These are phyloP conservation scores for Apotomis betuletana DNA, from an alignment of 2,888 invertebrate species.

Conservation along the genomic window DNA sequence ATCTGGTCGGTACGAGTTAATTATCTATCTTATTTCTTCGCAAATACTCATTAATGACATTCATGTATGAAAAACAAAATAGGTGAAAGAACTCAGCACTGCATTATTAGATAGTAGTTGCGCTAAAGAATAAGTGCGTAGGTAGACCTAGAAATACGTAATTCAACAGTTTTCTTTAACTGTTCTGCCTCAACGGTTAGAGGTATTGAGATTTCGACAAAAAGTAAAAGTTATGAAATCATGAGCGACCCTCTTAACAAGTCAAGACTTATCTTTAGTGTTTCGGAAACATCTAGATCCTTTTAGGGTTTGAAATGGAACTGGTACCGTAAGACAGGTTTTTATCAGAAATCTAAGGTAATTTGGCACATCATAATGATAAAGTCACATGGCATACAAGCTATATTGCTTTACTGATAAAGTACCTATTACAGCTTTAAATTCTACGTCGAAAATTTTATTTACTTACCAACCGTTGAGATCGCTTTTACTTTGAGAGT, in stretches of 20 bases:
- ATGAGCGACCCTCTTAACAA: neutral
- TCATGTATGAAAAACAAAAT: no score
- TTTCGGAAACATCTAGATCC: neutral
- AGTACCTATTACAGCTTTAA: neutral
- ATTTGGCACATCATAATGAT: constrained; percentile 8
- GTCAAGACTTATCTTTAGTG: constrained; percentile 3
- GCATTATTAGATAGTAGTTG: no score
- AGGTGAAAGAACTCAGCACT: no score
- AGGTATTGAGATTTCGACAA: no score
- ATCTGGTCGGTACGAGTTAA: constrained; percentile 1
- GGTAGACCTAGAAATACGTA: no score
- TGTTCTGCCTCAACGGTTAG: no score
- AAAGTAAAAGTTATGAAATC: no score
- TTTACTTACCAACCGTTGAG: neutral
- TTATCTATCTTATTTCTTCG: neutral
- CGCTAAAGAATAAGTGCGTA: no score
- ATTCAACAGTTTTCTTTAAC: no score
- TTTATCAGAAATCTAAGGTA: constrained; percentile 25
- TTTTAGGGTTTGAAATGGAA: constrained; percentile 10
- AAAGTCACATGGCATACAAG: constrained; percentile 5
- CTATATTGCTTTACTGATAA: neutral
- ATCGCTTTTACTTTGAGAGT: no score
- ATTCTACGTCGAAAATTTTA: neutral
- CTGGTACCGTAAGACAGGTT: constrained; percentile 12
- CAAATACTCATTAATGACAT: no score